Evolutionary conservation across 2,888 invertebrate species (phyloP), one percentile per base, ranked within the genome.

Genomic region (Octodonta nipae): DNA sequence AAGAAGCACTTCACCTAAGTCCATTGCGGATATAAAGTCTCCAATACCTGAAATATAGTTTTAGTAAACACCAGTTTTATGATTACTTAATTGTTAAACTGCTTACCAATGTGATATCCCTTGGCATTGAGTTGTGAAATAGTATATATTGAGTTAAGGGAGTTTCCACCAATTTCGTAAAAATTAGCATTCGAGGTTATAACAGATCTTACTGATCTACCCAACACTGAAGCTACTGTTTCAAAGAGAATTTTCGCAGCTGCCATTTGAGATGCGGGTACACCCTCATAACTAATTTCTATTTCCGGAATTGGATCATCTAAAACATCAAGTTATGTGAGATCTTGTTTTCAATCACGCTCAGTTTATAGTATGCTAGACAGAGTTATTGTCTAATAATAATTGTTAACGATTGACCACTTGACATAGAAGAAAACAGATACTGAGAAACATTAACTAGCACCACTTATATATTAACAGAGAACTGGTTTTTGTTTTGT

Each of bases 121-220:
- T 74, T 73, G 33, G 86, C 82, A 27, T 76, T 67, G 29, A 89
- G 56, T 50, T 73, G 69, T 0, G 82, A 80, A 4, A 88, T 83
- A 0, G 85, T 85, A 44, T 73, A 78, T 35, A 88, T 79, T 0
- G 87, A 85, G 55, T 88, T 88, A 12, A 88, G 65, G 0, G 87
- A 87, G 52, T 87, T 86, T 7, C 88, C 88, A 2, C 88, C 88
- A 24, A 88, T 66, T 46, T 83, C 78, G 54, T 81, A 88, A 58
- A 87, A 88, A 45, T 84, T 84, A 0, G 78, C 73, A 11, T 72
- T 62, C 0, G 73, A 52, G 0, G 72, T 70, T 5, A 86, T 60
- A 1, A 68, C 68, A 1, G 71, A 67, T 4, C 82, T 64, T 0
- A 70, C 65, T 0, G 79, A 70, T 27, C 74, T 65, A 1, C 78